Evolutionary conservation across 2,113 vertebrate genomes (phyloP), one percentile per base, ranked within the genome.

Genomic region (Desmodus rotundus): DNA sequence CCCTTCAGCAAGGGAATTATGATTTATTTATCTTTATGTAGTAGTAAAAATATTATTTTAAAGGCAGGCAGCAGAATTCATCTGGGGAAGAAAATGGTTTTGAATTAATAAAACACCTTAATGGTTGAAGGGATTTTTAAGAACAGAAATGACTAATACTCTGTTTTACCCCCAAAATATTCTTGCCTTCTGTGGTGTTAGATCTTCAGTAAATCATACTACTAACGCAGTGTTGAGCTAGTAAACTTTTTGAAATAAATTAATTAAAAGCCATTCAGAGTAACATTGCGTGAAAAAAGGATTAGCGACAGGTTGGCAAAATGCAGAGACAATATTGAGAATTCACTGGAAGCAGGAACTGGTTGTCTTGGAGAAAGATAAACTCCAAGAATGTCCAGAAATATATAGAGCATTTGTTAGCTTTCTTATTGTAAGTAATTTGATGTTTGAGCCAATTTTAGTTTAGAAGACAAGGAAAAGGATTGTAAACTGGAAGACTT

Each of bases 301-400:
- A 90, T n/a, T 3, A 38, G 5, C n/a, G 9, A 8, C 14, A 33
- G 14, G 33, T 47, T 92, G 47, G 20, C 19, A 74, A 96, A 87
- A 84, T 38, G 16, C 12, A 87, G 36, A 67, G 17, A 47, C 12
- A 1, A 14, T 28, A 82, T 52, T 24, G 77, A n/a, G 56, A 93
- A 78, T 93, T 94, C n/a, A 74, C 4, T 70, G 17, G 20, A 86
- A 88, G 16, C 7, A 86, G 31, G 12, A 68, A 89, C 9, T 65
- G 26, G 41, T 52, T 77, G 7, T 36, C 52, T 20, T 92, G 8
- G 24, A 90, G 28, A 87, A 87, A 82, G 14, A 38, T 4, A 83
- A n/a, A 33, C 9, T 85, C 41, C 26, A 72, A 76, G 65, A 72
- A 24, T 73, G 47, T 96, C 78, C 31, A 78, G 61, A 96, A 97